Evolutionary conservation across 2,888 invertebrate genomes (phyloP).

Genomic region (Schizotus pectinicornis): DNA sequence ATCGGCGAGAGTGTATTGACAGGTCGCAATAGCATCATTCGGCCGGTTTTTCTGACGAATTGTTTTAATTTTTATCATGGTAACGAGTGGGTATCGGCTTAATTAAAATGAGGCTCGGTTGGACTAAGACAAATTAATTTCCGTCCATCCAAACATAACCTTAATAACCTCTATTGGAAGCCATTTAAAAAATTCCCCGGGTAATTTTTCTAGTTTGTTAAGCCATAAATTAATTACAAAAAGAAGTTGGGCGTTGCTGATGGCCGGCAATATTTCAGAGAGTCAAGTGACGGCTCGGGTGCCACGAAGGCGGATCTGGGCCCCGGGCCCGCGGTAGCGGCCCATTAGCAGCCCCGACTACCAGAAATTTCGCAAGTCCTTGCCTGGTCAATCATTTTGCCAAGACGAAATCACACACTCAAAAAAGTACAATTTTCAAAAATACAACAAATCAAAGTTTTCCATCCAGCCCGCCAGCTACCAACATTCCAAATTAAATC

Average conservation of each 20-base stretch:
- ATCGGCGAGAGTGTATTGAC: not conserved
- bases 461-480: too few relatives aligned
- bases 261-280: constrained; percentile 39
- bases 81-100: not conserved
- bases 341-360: constrained; percentile 41
- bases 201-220: constrained; percentile 18
- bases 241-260: constrained; percentile 43
- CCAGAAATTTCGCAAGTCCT: not conserved
- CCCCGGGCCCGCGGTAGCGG: constrained; percentile 48
- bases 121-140: constrained; percentile 19
- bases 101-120: constrained; percentile 11
- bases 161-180: not conserved
- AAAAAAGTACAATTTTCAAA: too few relatives aligned
- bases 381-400: too few relatives aligned
- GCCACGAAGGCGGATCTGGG: constrained; percentile 45
- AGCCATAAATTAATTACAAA: constrained; percentile 25
- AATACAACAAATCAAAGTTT: too few relatives aligned
- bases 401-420: too few relatives aligned
- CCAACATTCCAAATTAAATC: too few relatives aligned
- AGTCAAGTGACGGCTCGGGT: constrained; percentile 28
- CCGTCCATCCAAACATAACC: constrained; percentile 6
- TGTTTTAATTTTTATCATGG: too few relatives aligned
- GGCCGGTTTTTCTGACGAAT: not conserved
- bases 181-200: constrained; percentile 10
- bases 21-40: not conserved